Percentiles rank a stretch among this genome's conserved stretches.
phyloP scores from a whole-genome alignment of 2,113 vertebrate species.

The Vulpes ferrilata region DNA sequence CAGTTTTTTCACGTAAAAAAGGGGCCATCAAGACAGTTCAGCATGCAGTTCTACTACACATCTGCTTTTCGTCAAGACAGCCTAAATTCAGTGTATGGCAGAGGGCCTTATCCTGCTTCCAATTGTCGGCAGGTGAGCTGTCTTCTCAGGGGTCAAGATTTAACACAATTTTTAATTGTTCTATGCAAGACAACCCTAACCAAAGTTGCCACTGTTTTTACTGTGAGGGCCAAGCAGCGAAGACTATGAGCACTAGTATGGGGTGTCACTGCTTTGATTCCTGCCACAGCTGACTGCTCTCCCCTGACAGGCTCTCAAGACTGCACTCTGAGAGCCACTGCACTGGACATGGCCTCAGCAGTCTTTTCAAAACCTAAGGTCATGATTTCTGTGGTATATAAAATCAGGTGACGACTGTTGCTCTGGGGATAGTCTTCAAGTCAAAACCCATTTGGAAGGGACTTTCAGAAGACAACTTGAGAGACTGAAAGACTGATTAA shows the following conservation, averaged over 20 bases:
- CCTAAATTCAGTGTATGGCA: rapidly evolving
- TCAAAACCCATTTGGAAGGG: neutral
- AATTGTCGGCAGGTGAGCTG: too few species aligned
- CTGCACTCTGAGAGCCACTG: neutral
- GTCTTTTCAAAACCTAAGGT: neutral
- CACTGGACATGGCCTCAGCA: neutral
- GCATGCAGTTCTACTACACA: too few species aligned
- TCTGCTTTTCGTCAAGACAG: neutral
- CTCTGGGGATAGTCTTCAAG: neutral
- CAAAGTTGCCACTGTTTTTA: neutral
- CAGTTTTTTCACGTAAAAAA: neutral
- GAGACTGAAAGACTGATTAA: neutral
- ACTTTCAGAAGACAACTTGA: neutral
- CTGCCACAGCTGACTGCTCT: neutral
- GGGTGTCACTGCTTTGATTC: neutral
- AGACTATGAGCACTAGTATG: neutral
- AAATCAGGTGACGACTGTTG: neutral
- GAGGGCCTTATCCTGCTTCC: neutral
- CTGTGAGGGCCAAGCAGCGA: neutral
- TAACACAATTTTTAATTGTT: neutral
- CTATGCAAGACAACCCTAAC: neutral
- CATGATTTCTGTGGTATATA: neutral
- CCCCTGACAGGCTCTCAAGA: neutral
- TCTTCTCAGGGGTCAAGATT: neutral
- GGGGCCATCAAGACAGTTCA: neutral